Base-by-base conservation (phyloP, 1,140 invertebrate genomes). In the Drosophila bocqueti region DNA sequence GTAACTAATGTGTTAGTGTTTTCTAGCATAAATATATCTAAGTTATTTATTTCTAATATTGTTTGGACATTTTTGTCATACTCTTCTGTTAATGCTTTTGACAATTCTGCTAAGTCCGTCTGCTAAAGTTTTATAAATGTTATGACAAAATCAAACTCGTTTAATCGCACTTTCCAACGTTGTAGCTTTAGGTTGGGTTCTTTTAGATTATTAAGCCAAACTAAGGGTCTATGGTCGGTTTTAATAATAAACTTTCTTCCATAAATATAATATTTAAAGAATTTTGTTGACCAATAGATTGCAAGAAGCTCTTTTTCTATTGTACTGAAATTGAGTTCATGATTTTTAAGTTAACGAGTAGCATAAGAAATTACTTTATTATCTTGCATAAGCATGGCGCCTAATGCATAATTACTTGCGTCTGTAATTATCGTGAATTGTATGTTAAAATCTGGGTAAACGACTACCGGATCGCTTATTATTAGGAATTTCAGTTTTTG, bases 351-450 rank as follows among this genome's bases (percentile, higher is more conserved):
- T 21, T 1, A 21, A 21, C 21, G 21, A 21, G 1, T 21, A 21
- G 21, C 21, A 21, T 21, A 21, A 21, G 21, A 21, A 21, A 21
- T 38, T 40, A 40, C 38, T 40, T 40, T 40, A 40, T 40, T 62
- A 21, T 57, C 45, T 57, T 62, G 61, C 15, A 40, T 45, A n/a
- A 74, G 40, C 16, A 61, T 59, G 5, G 64, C 29, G 29, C 8
- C 29, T 31, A 31, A 31, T 31, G 29, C 29, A 31, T 31, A 31
- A 7, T 79, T 61, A 52, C 38, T 60, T 4, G 71, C 71, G n/a
- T 79, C 71, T 26, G 72, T 59, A 34, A 52, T 45, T 15, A 75
- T 15, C 1, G 31, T 68, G 42, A 75, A 75, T 24, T 34, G 29
- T 52, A 63, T 58, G 13, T 42, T 52, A 26, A 74, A 74, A 13